These are phyloP conservation scores for Drosophila sordidula DNA, from an alignment of 2,888 invertebrate genomes.

Conservation along the genomic window DNA sequence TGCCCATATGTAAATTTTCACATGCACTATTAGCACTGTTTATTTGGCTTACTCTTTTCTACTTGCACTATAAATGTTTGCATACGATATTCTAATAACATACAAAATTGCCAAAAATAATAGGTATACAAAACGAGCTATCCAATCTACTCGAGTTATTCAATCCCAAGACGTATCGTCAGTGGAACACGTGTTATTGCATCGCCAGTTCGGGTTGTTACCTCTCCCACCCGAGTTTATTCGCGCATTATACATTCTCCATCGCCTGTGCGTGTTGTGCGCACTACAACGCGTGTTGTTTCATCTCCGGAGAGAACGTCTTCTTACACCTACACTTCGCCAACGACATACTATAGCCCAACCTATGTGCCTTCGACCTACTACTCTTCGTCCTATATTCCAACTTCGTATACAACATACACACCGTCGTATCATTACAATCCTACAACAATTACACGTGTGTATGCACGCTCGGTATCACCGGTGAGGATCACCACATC, in stretches of 20 bases:
- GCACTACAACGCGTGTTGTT: constrained; percentile 79
- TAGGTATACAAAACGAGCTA: constrained; percentile 84
- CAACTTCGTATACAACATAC: constrained; percentile 74
- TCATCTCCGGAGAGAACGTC: constrained; percentile 79
- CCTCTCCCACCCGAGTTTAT: constrained; percentile 80
- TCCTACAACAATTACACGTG: constrained; percentile 78
- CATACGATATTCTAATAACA: constrained; percentile 40
- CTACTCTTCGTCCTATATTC: constrained; percentile 72
- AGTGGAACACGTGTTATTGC: constrained; percentile 81
- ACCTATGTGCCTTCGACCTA: constrained; percentile 72
- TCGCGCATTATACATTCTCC: constrained; percentile 77
- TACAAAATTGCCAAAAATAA: constrained; percentile 45
- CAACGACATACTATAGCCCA: constrained; percentile 68
- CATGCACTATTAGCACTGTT: not conserved
- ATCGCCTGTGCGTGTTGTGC: constrained; percentile 79
- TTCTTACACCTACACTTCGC: constrained; percentile 72
- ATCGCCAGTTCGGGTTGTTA: constrained; percentile 83
- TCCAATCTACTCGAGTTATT: constrained; percentile 84
- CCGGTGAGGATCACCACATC: constrained; percentile 80
- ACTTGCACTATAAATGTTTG: constrained; percentile 5
- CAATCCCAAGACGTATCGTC: constrained; percentile 80
- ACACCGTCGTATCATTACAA: constrained; percentile 78
- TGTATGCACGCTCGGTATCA: constrained; percentile 76
- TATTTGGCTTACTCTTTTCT: constrained; percentile 1
- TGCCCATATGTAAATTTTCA: not conserved